phyloP scores from a whole-genome alignment of 1,140 invertebrate species.

The Drosophila kikkawai region DNA sequence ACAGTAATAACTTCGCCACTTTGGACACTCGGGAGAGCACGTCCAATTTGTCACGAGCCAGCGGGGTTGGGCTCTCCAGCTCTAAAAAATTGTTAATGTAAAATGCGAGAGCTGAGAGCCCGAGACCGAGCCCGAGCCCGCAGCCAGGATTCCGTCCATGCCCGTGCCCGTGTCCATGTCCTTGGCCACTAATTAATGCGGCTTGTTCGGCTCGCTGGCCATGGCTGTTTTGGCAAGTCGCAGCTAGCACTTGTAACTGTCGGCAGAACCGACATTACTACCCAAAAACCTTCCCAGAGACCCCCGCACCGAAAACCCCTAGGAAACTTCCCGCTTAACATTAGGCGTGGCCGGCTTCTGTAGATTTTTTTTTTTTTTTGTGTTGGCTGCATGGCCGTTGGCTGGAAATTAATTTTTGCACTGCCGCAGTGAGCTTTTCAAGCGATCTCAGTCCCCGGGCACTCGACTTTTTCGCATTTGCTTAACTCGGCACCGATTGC shows the following conservation, averaged over 20 bases:
- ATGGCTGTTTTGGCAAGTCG: conserved; percentile 50
- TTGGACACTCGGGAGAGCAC: conserved; percentile 63
- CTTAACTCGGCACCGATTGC: conserved; percentile 30
- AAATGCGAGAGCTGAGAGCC: conserved; percentile 40
- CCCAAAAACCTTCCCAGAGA: conserved; percentile 1
- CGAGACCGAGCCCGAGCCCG: neutral
- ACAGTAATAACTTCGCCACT: conserved; percentile 68
- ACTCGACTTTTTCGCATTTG: conserved; percentile 25
- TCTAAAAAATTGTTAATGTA: conserved; percentile 50
- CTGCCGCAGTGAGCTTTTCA: conserved; percentile 35
- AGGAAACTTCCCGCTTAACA: conserved; percentile 9
- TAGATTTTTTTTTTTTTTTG: conserved; percentile 26
- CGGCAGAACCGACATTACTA: conserved; percentile 12
- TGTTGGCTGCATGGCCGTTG: conserved; percentile 48
- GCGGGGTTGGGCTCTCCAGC: conserved; percentile 26
- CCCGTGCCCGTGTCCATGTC: conserved; percentile 38
- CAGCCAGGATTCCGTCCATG: conserved; percentile 8
- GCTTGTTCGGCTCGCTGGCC: conserved; percentile 67
- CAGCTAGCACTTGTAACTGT: conserved; percentile 58
- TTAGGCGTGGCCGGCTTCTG: conserved; percentile 51
- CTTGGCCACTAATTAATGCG: conserved; percentile 80
- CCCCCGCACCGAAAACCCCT: neutral
- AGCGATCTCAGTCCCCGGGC: conserved; percentile 10
- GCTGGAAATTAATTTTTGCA: conserved; percentile 65
- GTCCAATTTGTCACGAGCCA: conserved; percentile 76